Evolutionary conservation across 2,113 vertebrate genomes (phyloP).

Genomic region (Zonotrichia leucophrys): DNA sequence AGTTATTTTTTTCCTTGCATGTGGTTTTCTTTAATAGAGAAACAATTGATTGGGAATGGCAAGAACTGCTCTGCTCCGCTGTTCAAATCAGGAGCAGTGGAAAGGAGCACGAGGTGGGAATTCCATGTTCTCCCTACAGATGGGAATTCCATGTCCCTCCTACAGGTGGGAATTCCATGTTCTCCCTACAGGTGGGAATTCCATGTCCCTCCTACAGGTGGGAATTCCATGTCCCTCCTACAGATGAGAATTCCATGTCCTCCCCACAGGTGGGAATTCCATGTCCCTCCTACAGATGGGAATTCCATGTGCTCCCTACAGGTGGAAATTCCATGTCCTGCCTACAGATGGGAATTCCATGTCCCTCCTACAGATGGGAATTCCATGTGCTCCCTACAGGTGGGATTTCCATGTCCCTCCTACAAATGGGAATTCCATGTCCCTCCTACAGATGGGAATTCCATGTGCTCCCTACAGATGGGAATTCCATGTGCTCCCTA

Average conservation of each 20-base stretch:
- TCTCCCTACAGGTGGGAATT: neutral
- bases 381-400: neutral
- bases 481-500: too few relatives aligned
- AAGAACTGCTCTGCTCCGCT: neutral
- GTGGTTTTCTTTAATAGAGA: neutral
- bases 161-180: neutral
- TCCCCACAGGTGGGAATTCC: neutral
- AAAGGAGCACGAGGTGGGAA: neutral
- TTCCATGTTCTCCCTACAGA: neutral
- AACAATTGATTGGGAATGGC: neutral
- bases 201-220: too few relatives aligned
- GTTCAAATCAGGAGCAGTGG: neutral
- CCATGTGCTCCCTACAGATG: too few relatives aligned
- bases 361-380: neutral
- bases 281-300: too few relatives aligned
- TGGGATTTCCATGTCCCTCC: neutral
- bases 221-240: too few relatives aligned
- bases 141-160: neutral
- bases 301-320: too few relatives aligned
- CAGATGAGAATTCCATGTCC: neutral
- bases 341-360: neutral
- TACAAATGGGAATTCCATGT: neutral
- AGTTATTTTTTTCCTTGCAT: neutral
- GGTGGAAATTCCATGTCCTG: neutral
- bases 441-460: too few relatives aligned